phyloP scores from a whole-genome alignment of 1,140 invertebrate species.

The Metopolophium dirhodum region DNA sequence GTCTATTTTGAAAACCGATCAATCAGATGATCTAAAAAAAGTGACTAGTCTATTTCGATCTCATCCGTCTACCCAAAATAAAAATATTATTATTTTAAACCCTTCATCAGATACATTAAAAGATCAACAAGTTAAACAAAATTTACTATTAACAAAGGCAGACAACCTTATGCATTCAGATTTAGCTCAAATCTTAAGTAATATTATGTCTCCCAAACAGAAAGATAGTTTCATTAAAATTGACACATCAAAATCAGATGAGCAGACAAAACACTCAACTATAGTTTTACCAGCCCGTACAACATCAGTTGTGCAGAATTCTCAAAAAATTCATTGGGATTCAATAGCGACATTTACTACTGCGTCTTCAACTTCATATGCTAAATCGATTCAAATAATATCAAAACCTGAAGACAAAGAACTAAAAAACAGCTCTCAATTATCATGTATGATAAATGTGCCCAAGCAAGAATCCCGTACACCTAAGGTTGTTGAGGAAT shows the following conservation, averaged over 20 bases:
- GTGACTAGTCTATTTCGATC: constrained; percentile 39
- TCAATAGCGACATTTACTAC: constrained; percentile 27
- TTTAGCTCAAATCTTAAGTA: constrained; percentile 53
- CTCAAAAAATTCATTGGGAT: constrained; percentile 45
- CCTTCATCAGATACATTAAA: constrained; percentile 39
- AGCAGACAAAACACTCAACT: constrained; percentile 42
- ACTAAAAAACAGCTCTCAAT: constrained; percentile 31
- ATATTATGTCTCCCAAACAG: constrained; percentile 50
- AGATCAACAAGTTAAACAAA: constrained; percentile 52
- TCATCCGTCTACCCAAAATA: constrained; percentile 43
- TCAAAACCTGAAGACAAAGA: constrained; percentile 51
- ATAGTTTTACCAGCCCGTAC: constrained; percentile 50
- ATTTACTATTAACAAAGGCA: constrained; percentile 25
- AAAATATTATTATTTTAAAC: constrained; percentile 52
- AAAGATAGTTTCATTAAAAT: constrained; percentile 55
- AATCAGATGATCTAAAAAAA: constrained; percentile 51
- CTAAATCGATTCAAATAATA: constrained; percentile 55
- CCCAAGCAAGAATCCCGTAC: constrained; percentile 18
- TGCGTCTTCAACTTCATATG: constrained; percentile 30
- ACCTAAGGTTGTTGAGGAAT: constrained; percentile 68
- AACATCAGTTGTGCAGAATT: constrained; percentile 40
- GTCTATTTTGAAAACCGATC: constrained; percentile 45
- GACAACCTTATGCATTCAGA: constrained; percentile 49
- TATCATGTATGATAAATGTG: constrained; percentile 19
- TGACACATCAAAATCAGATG: constrained; percentile 54